Base-by-base conservation (phyloP, 2,797 vertebrate species). In the Ispidina picta region DNA sequence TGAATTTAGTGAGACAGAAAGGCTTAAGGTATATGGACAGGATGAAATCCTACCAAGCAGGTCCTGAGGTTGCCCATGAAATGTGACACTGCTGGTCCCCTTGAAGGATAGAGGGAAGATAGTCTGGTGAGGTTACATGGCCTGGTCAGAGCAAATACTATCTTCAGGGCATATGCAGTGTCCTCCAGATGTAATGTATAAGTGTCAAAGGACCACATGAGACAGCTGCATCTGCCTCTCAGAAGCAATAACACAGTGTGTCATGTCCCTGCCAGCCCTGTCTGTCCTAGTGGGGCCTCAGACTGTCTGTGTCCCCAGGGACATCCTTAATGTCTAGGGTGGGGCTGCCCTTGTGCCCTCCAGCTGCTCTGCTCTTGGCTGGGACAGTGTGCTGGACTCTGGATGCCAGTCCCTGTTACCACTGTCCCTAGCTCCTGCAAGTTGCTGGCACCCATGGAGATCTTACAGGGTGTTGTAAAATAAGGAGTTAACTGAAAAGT, bases 351-450 rank as follows among this genome's bases (percentile, higher is more conserved):
- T 23, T 10, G 21, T 26, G 10, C 12, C 29, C 22, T 21, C 25
- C 23, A 13, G 13, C 21, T 51, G 16, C 21, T 22, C 43, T 31
- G 7, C 16, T 49, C 33, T 44, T 23, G 28, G 10, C 10, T 41
- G 35, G 17, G 7, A 8, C 8, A 17, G 35, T 35, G 19, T 8
- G 22, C 28, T 6, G 5, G 33, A 15, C 13, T n/a, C 37, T 37
- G 35, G 7, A 10, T 56, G 12, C 28, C 12, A 31, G 6, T 19
- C 23, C 10, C 15, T n/a, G 39, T 26, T 21, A 39, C 19, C 7
- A 8, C 15, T 1, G 0, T 15, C 10, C 5, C 6, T 28, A 4
- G 2, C 18, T 20, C 21, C 18, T 35, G 21, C 17, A 29, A 41
- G 12, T 25, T 64, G 10, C 37, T 35, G 14, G 10, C 10, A 19